Conservation (phyloP, 1,140 invertebrate genomes). For the Drosophila bifasciata region DNA sequence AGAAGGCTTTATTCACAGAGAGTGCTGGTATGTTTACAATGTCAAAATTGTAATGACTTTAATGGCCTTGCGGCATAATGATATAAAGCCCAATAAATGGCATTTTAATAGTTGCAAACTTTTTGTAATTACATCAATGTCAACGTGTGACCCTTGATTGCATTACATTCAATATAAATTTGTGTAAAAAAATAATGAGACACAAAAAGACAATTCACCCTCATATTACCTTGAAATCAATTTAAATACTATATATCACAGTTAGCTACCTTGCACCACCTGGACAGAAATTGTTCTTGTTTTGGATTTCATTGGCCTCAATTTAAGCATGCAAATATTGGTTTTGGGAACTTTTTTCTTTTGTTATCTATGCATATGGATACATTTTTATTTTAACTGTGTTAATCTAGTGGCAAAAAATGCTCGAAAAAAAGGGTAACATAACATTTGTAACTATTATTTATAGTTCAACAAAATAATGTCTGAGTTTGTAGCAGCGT, state of each 20-base stretch:
- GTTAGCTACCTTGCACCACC: too few relatives aligned
- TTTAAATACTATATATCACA: too few relatives aligned
- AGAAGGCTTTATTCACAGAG: neutral
- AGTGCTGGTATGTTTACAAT: too few relatives aligned
- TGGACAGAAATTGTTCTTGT: too few relatives aligned
- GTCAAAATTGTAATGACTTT: constrained; percentile 73
- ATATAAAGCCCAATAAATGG: too few relatives aligned
- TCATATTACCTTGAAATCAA: too few relatives aligned
- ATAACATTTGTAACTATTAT: constrained; percentile 48
- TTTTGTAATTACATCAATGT: constrained; percentile 67
- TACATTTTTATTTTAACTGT: constrained; percentile 43
- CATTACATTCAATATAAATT: constrained; percentile 39
- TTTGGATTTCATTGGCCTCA: neutral
- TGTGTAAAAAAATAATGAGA: constrained; percentile 26
- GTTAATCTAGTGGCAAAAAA: constrained; percentile 43
- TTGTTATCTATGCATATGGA: constrained; percentile 35
- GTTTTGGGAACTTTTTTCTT: neutral
- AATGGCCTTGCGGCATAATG: constrained; percentile 62
- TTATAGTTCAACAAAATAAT: constrained; percentile 54
- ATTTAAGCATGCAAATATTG: constrained; percentile 14
- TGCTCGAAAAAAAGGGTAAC: neutral
- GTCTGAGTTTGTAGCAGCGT: constrained; percentile 17
- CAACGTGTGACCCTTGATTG: constrained; percentile 40
- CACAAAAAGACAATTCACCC: too few relatives aligned
- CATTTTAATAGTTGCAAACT: constrained; percentile 73